Evolutionary conservation across 2,888 invertebrate genomes (phyloP), one percentile per base, ranked within the genome.

Genomic region (Drosophila gaucha): DNA sequence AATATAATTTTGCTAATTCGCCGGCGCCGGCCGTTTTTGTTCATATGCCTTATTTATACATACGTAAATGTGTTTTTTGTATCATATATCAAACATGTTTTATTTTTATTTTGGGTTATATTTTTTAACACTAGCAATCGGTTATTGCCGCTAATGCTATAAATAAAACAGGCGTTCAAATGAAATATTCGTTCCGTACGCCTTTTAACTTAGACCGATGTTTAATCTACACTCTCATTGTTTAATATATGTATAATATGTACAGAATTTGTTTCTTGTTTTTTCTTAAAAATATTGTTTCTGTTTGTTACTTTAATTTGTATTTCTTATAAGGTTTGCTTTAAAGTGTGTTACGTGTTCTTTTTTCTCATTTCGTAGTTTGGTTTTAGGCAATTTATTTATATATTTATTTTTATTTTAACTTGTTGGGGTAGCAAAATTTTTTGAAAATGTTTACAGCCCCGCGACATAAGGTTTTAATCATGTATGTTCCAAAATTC

Each of bases 1-100:
- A 57, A 44, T 57, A 59, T 77, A 63, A 86, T 74, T 84, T 83
- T 71, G 72, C 84, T 84, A 86, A 77, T 67, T 70, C 72, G 79
- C 71, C 73, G 52, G 43, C 72, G 78, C 71, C 73, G 64, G 67
- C 67, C 59, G 47, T 62, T 55, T 67, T 65, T 66, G 38, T 52
- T 76, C 58, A 70, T 51, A 65, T 52, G 56, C 52, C 57, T 66
- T 59, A 41, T 44, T 57, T 60, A 55, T 68, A 54, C 55, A 55
- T 68, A 54, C 55, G 31, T 70, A 52, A 60, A 60, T 60, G 44
- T 63, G 60, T 58, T 31, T 69, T 39, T 46, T 51, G 20, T 51
- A 22, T 51, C 39, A 49, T 71, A 74, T 68, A 71, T 82, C 67
- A 74, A 84, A 76, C 85, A 75, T 75, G 41, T 58, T 76, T 78